Evolutionary conservation across 2,113 vertebrate genomes (phyloP).

Genomic region (Paramisgurnus dabryanus): DNA sequence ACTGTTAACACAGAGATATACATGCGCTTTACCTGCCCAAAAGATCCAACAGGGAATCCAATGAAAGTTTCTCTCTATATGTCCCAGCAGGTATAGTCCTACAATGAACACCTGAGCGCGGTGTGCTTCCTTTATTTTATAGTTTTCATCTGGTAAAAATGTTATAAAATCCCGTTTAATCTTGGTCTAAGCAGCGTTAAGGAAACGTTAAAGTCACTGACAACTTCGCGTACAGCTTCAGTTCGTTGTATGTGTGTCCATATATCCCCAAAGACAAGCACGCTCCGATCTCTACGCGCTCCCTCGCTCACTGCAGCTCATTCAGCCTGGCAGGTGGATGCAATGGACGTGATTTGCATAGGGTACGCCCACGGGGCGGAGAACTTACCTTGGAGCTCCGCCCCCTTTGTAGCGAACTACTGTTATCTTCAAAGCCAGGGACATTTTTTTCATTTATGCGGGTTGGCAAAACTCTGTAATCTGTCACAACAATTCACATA

Average conservation of each 20-base stretch:
- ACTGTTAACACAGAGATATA: not conserved
- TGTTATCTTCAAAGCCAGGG: not conserved
- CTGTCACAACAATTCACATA: not conserved
- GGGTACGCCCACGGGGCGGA: slow-evolving; percentile 73
- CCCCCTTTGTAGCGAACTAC: slow-evolving; percentile 53
- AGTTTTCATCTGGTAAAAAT: slow-evolving; percentile 51
- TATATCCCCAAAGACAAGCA: slow-evolving; percentile 17
- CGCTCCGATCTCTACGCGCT: not conserved
- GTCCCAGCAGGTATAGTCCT: slow-evolving; percentile 59
- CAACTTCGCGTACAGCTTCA: slow-evolving; percentile 15
- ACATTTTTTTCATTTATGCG: not conserved
- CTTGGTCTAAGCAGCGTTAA: not conserved
- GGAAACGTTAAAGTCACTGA: slow-evolving; percentile 25
- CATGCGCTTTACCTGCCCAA: slow-evolving; percentile 17
- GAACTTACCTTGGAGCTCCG: slow-evolving; percentile 57
- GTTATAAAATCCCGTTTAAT: slow-evolving; percentile 50
- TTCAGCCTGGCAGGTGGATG: slow-evolving; percentile 79
- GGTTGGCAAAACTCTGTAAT: slow-evolving; percentile 12
- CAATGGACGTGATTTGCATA: slow-evolving; percentile 55
- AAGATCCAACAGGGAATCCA: slow-evolving; percentile 14
- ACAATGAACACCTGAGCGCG: slow-evolving; percentile 65
- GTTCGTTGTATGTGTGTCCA: not conserved
- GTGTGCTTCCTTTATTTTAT: slow-evolving; percentile 48
- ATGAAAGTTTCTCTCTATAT: slow-evolving; percentile 41
- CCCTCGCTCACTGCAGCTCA: slow-evolving; percentile 54